These are phyloP conservation scores for Archaeoteleia sp. DNA, from an alignment of 2,888 invertebrate genomes.

Conservation along the genomic window DNA sequence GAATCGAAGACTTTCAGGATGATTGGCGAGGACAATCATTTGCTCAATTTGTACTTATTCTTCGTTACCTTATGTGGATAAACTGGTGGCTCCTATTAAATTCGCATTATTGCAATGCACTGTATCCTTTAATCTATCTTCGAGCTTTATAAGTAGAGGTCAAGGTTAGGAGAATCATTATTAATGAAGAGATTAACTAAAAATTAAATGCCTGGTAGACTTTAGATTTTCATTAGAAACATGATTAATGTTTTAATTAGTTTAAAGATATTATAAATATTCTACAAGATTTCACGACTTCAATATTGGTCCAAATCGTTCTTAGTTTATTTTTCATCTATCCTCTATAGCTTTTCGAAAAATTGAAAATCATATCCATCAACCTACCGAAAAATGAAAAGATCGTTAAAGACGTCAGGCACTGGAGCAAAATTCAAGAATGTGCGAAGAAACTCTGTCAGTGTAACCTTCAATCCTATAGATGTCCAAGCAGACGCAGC, in stretches of 20 bases:
- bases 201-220: slow-evolving; percentile 31
- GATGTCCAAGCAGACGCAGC: slow-evolving; percentile 21
- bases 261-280: no score
- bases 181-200: slow-evolving; percentile 46
- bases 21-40: slow-evolving; percentile 19
- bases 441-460: slow-evolving; percentile 26
- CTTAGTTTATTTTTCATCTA: no score
- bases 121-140: slow-evolving; percentile 42
- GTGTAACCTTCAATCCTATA: slow-evolving; percentile 34
- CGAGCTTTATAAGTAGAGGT: slow-evolving; percentile 25
- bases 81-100: slow-evolving; percentile 31
- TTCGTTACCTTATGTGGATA: slow-evolving; percentile 38
- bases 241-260: no score
- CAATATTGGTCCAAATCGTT: no score
- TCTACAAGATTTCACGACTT: no score
- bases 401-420: no score
- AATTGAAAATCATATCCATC: no score
- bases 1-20: background rate
- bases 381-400: no score
- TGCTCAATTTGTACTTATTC: slow-evolving; percentile 33
- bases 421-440: slow-evolving; percentile 16
- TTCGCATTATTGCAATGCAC: slow-evolving; percentile 32
- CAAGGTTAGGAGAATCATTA: slow-evolving; percentile 33
- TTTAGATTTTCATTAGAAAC: no score
- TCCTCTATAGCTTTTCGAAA: no score